Percentiles rank a stretch among this genome's conserved stretches.
phyloP scores from a whole-genome alignment of 2,888 invertebrate genomes.

The Phrixothrix hirtus region DNA sequence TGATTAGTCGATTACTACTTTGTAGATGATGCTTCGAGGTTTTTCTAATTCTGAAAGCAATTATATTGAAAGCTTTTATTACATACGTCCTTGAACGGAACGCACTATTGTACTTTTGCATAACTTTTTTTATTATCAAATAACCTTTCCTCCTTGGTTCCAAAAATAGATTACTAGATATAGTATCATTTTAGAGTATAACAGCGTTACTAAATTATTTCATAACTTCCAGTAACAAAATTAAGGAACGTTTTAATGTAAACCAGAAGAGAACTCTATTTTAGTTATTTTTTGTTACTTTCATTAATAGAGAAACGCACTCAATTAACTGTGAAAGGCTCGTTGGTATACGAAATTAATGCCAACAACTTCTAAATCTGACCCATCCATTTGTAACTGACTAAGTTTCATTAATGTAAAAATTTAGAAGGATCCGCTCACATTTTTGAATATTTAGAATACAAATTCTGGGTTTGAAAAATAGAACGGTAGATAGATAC shows the following conservation, averaged over 20 bases:
- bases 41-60: not conserved
- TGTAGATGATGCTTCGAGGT: slow-evolving; percentile 5
- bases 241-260: no score
- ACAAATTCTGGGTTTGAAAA: not conserved
- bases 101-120: no score
- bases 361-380: slow-evolving; percentile 5
- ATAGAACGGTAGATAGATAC: not conserved
- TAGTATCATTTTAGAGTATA: no score
- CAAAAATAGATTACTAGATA: no score
- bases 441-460: not conserved
- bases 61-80: not conserved
- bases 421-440: not conserved
- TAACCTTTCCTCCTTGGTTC: no score
- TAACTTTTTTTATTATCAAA: no score
- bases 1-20: slow-evolving; percentile 25
- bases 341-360: slow-evolving; percentile 2
- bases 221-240: no score
- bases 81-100: no score
- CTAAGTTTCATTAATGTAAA: slow-evolving; percentile 1
- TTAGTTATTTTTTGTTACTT: no score
- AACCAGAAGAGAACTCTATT: no score
- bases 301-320: not conserved
- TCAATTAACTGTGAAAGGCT: slow-evolving; percentile 10
- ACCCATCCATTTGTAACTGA: slow-evolving; percentile 6
- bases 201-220: no score